These are phyloP conservation scores for Epinotia ramella DNA, from an alignment of 2,888 invertebrate species.

Conservation along the genomic window DNA sequence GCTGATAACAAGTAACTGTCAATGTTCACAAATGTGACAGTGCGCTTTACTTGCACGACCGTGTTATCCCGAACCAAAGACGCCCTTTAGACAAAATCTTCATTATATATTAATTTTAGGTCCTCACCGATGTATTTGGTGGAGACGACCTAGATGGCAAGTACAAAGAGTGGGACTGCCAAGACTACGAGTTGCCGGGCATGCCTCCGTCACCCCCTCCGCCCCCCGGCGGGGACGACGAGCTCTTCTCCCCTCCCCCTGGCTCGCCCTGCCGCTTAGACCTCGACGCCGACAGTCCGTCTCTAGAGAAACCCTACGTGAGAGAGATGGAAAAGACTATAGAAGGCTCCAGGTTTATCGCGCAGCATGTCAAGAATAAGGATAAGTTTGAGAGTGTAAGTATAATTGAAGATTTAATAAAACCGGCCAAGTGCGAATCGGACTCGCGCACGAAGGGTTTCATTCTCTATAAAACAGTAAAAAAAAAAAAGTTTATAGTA, in stretches of 20 bases:
- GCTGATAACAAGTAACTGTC: too few species aligned
- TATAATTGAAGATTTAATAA: constrained; percentile 58
- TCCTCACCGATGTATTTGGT: constrained; percentile 92
- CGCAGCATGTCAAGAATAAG: constrained; percentile 97
- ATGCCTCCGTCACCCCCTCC: constrained; percentile 90
- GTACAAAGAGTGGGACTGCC: constrained; percentile 84
- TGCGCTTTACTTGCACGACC: too few species aligned
- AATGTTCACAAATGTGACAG: too few species aligned
- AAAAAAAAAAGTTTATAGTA: too few species aligned
- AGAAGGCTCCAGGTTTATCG: constrained; percentile 96
- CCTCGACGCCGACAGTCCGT: constrained; percentile 89
- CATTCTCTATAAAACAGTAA: too few species aligned
- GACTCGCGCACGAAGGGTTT: too few species aligned
- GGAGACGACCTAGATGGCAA: constrained; percentile 83
- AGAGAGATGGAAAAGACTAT: constrained; percentile 96
- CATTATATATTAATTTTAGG: constrained; percentile 69
- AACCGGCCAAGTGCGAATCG: too few species aligned
- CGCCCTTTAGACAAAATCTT: neutral
- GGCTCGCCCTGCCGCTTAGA: constrained; percentile 86
- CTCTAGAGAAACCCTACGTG: constrained; percentile 92
- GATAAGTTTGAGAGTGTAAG: constrained; percentile 97
- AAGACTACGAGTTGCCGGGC: constrained; percentile 90
- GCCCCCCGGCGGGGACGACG: constrained; percentile 92
- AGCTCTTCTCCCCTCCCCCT: constrained; percentile 92
- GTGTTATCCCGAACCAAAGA: neutral